These are phyloP conservation scores for Hirudo medicinalis DNA, from an alignment of 1,140 invertebrate genomes.

Conservation along the genomic window DNA sequence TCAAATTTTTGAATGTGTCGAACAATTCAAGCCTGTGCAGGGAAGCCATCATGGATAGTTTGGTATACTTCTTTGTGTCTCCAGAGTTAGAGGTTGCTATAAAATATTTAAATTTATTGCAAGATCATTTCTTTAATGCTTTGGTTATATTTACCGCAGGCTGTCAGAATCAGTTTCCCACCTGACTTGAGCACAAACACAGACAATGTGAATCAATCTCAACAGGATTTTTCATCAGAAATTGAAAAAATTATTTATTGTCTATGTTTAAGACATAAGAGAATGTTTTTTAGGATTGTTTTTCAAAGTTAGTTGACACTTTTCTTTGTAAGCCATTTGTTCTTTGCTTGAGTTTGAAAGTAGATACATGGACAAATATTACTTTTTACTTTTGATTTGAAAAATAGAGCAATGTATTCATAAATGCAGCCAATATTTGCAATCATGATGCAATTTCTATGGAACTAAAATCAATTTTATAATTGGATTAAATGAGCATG, in stretches of 20 bases:
- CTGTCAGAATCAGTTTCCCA: conserved; percentile 1
- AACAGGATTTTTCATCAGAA: conserved; percentile 6
- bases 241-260: conserved; percentile 10
- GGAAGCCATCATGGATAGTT: conserved; percentile 4
- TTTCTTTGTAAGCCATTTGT: too few relatives aligned
- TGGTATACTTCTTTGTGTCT: conserved; percentile 11
- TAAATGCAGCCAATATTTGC: too few relatives aligned
- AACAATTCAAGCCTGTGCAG: conserved; percentile 9
- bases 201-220: neutral
- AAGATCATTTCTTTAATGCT: neutral
- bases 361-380: too few relatives aligned
- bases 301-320: neutral
- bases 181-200: neutral
- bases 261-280: neutral
- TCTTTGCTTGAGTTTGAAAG: too few relatives aligned
- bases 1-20: conserved; percentile 19
- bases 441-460: too few relatives aligned
- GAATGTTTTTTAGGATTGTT: conserved; percentile 1
- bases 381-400: too few relatives aligned
- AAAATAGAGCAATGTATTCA: too few relatives aligned
- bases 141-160: neutral
- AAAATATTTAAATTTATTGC: neutral
- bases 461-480: too few relatives aligned
- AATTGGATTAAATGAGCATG: too few relatives aligned
- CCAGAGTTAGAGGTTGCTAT: conserved; percentile 15